These are phyloP conservation scores for Enteromius treurensis DNA, from an alignment of 2,797 vertebrate genomes.

Conservation along the genomic window DNA sequence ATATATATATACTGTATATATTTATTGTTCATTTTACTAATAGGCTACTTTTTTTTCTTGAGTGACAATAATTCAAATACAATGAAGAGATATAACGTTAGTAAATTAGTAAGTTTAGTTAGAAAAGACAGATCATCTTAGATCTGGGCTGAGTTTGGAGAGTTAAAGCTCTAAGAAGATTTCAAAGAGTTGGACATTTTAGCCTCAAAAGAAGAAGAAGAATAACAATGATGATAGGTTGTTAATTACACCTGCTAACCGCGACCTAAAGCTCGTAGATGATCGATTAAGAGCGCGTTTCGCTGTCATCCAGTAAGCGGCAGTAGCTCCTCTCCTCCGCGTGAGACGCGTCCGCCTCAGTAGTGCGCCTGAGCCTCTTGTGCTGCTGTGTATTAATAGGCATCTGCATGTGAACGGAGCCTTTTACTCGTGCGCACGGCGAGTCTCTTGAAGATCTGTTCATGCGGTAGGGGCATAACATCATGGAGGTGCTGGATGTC, in stretches of 20 bases:
- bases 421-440: constrained; percentile 68
- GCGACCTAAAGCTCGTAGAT: neutral
- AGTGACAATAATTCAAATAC: too few species aligned
- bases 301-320: constrained; percentile 37
- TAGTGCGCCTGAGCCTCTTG: constrained; percentile 58
- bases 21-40: too few species aligned
- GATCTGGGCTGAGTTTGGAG: too few species aligned
- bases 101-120: too few species aligned
- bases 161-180: too few species aligned
- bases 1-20: too few species aligned
- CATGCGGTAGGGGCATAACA: constrained; percentile 47
- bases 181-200: too few species aligned
- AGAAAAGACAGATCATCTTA: too few species aligned
- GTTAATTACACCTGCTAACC: neutral
- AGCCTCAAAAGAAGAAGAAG: too few species aligned
- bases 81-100: too few species aligned
- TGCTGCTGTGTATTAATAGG: constrained; percentile 79
- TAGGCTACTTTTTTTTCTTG: too few species aligned
- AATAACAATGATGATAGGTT: too few species aligned
- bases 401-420: constrained; percentile 67
- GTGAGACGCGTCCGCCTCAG: constrained; percentile 15
- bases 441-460: constrained; percentile 35
- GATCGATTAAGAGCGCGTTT: neutral
- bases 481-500: constrained; percentile 83
- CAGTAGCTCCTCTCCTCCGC: constrained; percentile 10